Evolutionary conservation across 1,140 invertebrate genomes (phyloP), one percentile per base, ranked within the genome.

Genomic region (Drosophila pallidifrons): DNA sequence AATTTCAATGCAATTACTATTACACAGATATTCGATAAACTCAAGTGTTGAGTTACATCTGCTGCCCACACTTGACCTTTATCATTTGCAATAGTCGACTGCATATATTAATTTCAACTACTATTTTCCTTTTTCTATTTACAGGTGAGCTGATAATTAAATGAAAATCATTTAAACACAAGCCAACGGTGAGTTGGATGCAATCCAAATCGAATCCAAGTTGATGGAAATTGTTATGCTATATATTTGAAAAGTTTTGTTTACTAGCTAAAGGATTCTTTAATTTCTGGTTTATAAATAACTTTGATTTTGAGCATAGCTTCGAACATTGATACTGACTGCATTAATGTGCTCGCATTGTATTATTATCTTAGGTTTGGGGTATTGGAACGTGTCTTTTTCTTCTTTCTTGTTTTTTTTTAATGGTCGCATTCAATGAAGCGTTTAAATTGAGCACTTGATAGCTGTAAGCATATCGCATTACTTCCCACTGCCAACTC

Each of bases 401-500:
- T 8, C 52, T 13, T 25, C 20, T 25, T 25, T 25, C 3, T 25
- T 25, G 20, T 25, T 25, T 25, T 43, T 57, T 58, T 46, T 30
- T 55, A 45, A 66, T 38, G 15, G 38, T 41, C n/a, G 38, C 15
- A 59, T 68, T 59, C 52, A 57, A 30, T 45, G 52, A 66, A 46
- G 10, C 52, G 64, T 46, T 67, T 54, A 10, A 54, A 55, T 65
- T 66, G 41, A 35, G 15, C 8, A 38, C 41, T 57, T 61, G 45
- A 46, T 54, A n/a, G 58, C 43, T 54, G 28, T 32, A 41, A 58
- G 52, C 15, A 49, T n/a, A 63, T 63, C 28, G 47, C 28, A 63
- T 70, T 54, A 63, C 58, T 63, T 63, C 6, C 28, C 67, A 63
- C 47, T 32, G n/a, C 7, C 54, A 59, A 38, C 6, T 52, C 28